Conservation (phyloP, 2,113 vertebrate species). For the Catharus bicknelli region DNA sequence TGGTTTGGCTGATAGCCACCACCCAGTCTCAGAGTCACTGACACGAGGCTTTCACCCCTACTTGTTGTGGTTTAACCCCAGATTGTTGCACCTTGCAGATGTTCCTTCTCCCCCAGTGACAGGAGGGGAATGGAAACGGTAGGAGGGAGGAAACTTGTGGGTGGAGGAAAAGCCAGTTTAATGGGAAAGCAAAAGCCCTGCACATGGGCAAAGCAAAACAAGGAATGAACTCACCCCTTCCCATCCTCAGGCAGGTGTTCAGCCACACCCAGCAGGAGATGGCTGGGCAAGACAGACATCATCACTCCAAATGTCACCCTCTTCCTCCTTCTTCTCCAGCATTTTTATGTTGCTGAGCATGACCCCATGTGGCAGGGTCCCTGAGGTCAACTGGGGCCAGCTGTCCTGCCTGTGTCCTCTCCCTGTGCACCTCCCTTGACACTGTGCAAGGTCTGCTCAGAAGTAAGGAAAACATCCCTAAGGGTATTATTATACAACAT, state of each 20-base stretch:
- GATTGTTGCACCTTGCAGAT: neutral
- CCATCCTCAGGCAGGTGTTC: neutral
- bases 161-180: neutral
- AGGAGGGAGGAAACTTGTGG: neutral
- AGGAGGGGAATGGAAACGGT: neutral
- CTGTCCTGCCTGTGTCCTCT: neutral
- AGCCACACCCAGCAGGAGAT: neutral
- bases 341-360: neutral
- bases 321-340: neutral
- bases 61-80: neutral
- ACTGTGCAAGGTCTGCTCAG: neutral
- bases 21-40: neutral
- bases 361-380: neutral
- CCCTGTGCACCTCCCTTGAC: accelerated
- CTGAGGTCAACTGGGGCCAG: neutral
- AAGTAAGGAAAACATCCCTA: neutral
- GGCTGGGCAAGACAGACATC: neutral
- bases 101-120: neutral
- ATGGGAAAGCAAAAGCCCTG: neutral
- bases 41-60: neutral
- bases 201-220: neutral
- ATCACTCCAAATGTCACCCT: neutral
- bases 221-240: neutral
- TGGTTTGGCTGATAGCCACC: neutral
- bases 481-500: too few relatives aligned